These are phyloP conservation scores for Dolichotis patagonum DNA, from an alignment of 2,113 vertebrate species.

Conservation along the genomic window DNA sequence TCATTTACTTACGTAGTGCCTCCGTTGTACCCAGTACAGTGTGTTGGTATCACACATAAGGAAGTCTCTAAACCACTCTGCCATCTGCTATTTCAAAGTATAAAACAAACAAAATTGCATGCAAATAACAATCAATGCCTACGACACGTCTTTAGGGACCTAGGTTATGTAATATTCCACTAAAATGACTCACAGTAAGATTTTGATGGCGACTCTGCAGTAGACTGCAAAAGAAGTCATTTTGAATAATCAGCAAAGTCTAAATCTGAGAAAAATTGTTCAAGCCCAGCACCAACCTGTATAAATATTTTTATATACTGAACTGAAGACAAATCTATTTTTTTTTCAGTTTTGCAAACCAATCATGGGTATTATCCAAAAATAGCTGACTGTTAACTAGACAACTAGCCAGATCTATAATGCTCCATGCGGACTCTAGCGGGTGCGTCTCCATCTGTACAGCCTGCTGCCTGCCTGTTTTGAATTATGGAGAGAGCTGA, in stretches of 20 bases:
- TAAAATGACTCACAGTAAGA: background rate
- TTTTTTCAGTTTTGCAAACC: conserved; percentile 32
- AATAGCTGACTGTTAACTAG: conserved; percentile 69
- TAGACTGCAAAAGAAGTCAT: background rate
- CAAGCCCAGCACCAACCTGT: background rate
- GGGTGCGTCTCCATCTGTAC: conserved; percentile 30
- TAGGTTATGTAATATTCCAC: background rate
- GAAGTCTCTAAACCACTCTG: background rate
- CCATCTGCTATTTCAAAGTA: conserved; percentile 41
- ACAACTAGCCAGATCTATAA: conserved; percentile 48
- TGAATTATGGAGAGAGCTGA: background rate
- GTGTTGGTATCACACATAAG: background rate
- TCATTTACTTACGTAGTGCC: fast-evolving
- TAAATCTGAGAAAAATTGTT: background rate
- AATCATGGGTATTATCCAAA: conserved; percentile 60
- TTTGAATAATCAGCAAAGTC: background rate
- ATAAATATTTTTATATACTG: background rate
- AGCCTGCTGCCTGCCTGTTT: background rate
- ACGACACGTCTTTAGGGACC: conserved; percentile 13
- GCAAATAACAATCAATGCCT: conserved; percentile 24
- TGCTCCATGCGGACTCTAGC: background rate
- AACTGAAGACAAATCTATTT: background rate
- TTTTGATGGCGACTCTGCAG: background rate
- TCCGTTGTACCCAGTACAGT: background rate
- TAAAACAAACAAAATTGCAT: conserved; percentile 51